Conservation (phyloP, 2,888 invertebrate genomes). For the Macrostomum cliftonense region DNA sequence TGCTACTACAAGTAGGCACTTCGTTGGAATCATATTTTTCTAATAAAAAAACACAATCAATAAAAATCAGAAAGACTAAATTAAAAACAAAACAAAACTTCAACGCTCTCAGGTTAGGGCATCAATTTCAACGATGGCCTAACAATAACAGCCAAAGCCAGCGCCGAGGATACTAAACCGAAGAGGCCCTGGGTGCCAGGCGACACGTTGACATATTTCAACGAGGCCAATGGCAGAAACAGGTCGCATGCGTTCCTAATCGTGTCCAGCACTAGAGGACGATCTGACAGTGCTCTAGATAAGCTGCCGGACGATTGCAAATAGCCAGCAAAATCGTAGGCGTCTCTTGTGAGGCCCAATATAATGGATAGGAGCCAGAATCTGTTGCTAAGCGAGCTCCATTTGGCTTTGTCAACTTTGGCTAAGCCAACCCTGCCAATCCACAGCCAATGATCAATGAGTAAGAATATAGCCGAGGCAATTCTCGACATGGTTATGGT, state of each 20-base stretch:
- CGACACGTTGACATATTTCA: constrained; percentile 57
- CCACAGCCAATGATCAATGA: constrained; percentile 72
- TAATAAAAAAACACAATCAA: too few relatives aligned
- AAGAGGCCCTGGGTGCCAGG: constrained; percentile 58
- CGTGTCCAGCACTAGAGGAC: constrained; percentile 52
- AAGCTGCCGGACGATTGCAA: not conserved
- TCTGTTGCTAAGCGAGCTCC: constrained; percentile 46
- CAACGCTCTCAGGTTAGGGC: too few relatives aligned
- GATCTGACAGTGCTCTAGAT: constrained; percentile 13
- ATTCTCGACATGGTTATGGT: constrained; percentile 60
- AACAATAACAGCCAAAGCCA: too few relatives aligned
- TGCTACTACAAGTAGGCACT: too few relatives aligned
- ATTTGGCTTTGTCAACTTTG: constrained; percentile 52
- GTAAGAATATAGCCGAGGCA: constrained; percentile 55
- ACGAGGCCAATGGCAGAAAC: constrained; percentile 60
- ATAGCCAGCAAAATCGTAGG: constrained; percentile 48
- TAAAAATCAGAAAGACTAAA: too few relatives aligned
- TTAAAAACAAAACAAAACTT: too few relatives aligned
- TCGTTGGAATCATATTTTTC: too few relatives aligned
- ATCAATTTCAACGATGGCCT: too few relatives aligned
- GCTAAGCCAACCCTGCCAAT: constrained; percentile 43
- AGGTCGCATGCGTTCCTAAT: constrained; percentile 68
- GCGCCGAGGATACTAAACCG: constrained; percentile 56
- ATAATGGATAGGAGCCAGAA: constrained; percentile 68
- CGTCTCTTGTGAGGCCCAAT: constrained; percentile 58